A percentile compares a stretch with the other conserved stretches of the same genome.
Conservation (phyloP, 1,140 invertebrate genomes). For the Harpegnathos saltator region DNA sequence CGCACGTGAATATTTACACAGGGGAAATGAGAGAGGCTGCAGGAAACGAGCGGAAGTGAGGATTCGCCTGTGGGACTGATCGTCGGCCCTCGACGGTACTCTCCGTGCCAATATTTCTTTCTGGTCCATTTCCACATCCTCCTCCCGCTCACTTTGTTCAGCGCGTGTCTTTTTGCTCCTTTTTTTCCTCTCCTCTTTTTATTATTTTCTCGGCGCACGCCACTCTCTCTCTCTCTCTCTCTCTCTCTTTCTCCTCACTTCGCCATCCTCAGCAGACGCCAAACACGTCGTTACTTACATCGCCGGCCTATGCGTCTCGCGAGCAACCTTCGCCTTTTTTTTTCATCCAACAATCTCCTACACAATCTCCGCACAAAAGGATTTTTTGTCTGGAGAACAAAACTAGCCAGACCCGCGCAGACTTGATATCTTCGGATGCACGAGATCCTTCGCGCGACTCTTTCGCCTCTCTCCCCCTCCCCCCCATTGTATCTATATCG, state of each 20-base stretch:
- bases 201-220: not conserved
- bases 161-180: not conserved
- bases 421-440: not conserved
- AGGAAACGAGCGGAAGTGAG: slow-evolving; percentile 66
- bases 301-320: not conserved
- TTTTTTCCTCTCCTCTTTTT: not conserved
- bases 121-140: slow-evolving; percentile 53
- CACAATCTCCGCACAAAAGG: not conserved
- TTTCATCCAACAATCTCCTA: not conserved
- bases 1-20: slow-evolving; percentile 73
- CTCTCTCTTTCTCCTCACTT: no score
- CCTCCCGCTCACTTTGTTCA: slow-evolving; percentile 44
- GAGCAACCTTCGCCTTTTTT: slow-evolving; percentile 1
- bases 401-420: not conserved
- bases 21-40: slow-evolving; percentile 71
- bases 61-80: slow-evolving; percentile 66
- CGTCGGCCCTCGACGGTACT: slow-evolving; percentile 11
- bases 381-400: slow-evolving; percentile 7
- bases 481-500: not conserved
- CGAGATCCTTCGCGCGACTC: not conserved
- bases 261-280: slow-evolving; percentile 16
- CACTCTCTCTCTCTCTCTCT: no score
- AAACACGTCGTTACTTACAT: slow-evolving; percentile 46
- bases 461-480: not conserved
- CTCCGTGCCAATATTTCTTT: slow-evolving; percentile 38